Conservation (phyloP, 2,888 invertebrate species). For the Synanthedon vespiformis region DNA sequence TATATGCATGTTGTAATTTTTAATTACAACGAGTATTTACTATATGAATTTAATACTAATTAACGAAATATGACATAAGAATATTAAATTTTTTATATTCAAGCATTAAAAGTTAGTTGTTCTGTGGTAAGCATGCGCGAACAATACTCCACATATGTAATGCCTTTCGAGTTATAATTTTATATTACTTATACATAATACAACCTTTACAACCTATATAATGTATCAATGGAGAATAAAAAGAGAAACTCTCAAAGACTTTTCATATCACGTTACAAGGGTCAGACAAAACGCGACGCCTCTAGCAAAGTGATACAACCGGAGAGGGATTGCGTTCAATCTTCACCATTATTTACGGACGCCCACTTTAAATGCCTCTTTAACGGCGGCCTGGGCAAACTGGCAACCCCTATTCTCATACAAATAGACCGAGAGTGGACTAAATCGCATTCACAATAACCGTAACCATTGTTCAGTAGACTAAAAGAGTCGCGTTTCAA, state of each 20-base stretch:
- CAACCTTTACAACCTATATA: too few species aligned
- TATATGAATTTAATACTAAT: too few species aligned
- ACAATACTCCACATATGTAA: too few species aligned
- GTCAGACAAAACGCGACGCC: neutral
- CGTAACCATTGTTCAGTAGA: conserved; percentile 16
- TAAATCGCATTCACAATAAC: conserved; percentile 6
- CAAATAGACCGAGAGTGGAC: conserved; percentile 15
- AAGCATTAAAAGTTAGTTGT: too few species aligned
- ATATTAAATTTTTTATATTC: too few species aligned
- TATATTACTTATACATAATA: too few species aligned
- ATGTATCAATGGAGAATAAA: neutral
- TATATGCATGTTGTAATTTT: too few species aligned
- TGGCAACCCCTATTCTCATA: conserved; percentile 13
- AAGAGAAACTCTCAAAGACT: neutral
- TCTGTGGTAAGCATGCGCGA: too few species aligned
- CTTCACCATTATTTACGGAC: conserved; percentile 21
- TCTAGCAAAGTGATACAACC: conserved; percentile 4
- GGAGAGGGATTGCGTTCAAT: conserved; percentile 6
- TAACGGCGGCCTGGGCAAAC: conserved; percentile 15
- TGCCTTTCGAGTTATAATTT: too few species aligned
- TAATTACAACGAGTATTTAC: too few species aligned
- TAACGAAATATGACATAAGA: too few species aligned
- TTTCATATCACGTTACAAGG: neutral
- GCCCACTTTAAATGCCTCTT: conserved; percentile 18
- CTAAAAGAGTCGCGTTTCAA: conserved; percentile 14